Evolutionary conservation across 2,888 invertebrate species (phyloP).

Genomic region (Agriotes lineatus): DNA sequence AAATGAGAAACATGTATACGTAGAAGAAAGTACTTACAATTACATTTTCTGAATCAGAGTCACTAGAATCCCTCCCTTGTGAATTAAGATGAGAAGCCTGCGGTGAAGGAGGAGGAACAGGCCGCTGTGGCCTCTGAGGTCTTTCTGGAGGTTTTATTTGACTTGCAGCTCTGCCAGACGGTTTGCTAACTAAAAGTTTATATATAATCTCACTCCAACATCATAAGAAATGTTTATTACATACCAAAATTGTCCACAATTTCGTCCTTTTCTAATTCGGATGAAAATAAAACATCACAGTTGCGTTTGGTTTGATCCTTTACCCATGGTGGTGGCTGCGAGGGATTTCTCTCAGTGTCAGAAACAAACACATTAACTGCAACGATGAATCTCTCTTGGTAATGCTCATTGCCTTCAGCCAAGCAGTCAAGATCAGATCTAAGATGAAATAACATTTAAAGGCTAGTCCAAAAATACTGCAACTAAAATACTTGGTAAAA

Average conservation of each 20-base stretch:
- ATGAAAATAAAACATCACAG: constrained; percentile 78
- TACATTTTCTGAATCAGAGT: constrained; percentile 55
- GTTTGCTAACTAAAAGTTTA: constrained; percentile 65
- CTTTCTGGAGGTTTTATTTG: constrained; percentile 50
- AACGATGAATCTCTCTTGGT: constrained; percentile 77
- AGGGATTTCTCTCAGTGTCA: constrained; percentile 76
- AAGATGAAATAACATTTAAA: constrained; percentile 27
- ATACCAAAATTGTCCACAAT: constrained; percentile 86
- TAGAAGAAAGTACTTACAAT: neutral
- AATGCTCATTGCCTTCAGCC: constrained; percentile 75
- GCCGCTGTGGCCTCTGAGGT: constrained; percentile 60
- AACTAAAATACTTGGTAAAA: constrained; percentile 71
- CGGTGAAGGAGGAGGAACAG: constrained; percentile 58
- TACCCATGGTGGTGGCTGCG: constrained; percentile 81
- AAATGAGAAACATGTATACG: neutral
- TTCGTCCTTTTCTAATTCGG: constrained; percentile 85
- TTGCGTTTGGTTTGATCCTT: constrained; percentile 73
- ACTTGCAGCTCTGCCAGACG: constrained; percentile 54
- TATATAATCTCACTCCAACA: neutral
- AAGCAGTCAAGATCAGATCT: constrained; percentile 86
- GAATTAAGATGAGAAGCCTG: constrained; percentile 49
- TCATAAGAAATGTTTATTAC: constrained; percentile 37
- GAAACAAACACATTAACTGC: constrained; percentile 79
- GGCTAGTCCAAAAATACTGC: neutral
- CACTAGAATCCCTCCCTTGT: constrained; percentile 55